Percentiles rank a stretch among this genome's conserved stretches.
phyloP scores from a whole-genome alignment of 2,797 vertebrate genomes.

The Discoglossus pictus region DNA sequence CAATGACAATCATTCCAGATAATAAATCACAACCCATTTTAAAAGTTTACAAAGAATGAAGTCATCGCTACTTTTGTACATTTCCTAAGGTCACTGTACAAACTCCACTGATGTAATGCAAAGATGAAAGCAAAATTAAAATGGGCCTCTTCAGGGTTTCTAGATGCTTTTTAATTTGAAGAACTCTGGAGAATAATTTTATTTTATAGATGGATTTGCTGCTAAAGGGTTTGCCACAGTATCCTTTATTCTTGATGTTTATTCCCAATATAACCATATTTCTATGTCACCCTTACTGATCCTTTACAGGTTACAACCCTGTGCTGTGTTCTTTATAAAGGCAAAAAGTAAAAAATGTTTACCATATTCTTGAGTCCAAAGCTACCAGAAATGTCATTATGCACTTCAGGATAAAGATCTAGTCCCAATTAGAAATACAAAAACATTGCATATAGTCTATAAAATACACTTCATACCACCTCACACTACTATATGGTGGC shows the following conservation, averaged over 20 bases:
- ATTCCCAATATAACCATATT: constrained; percentile 25
- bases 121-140: constrained; percentile 27
- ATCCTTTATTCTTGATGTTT: constrained; percentile 32
- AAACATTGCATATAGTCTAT: too few relatives aligned
- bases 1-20: too few relatives aligned
- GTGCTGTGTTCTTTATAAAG: constrained; percentile 2
- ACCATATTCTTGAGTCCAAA: too few relatives aligned
- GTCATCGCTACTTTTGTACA: too few relatives aligned
- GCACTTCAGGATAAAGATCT: too few relatives aligned
- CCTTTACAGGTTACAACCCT: constrained; percentile 33
- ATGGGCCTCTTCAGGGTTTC: constrained; percentile 10
- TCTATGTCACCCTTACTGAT: constrained; percentile 31
- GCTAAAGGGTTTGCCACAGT: not conserved
- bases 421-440: too few relatives aligned
- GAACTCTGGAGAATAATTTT: constrained; percentile 38
- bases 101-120: constrained; percentile 12
- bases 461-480: too few relatives aligned
- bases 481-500: too few relatives aligned
- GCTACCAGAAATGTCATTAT: constrained; percentile 11
- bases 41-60: too few relatives aligned
- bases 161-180: constrained; percentile 12
- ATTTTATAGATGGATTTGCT: constrained; percentile 23
- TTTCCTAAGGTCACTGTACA: not conserved
- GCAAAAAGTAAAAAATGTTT: constrained; percentile 10
- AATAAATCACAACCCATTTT: too few relatives aligned